Evolutionary conservation across 2,888 invertebrate genomes (phyloP).

Genomic region (Noctua fimbriata): DNA sequence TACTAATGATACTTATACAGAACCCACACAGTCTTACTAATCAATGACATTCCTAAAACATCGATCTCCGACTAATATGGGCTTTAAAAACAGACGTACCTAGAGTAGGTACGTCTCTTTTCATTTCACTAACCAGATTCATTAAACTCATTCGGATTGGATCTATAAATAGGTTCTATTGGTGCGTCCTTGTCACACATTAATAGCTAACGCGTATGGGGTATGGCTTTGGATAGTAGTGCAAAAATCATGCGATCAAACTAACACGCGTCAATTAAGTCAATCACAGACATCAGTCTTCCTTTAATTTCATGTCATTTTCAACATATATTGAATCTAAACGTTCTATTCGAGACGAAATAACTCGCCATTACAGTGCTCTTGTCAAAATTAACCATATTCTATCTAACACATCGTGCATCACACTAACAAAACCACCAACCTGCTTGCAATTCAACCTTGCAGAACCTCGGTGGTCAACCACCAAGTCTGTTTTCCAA

Average conservation of each 20-base stretch:
- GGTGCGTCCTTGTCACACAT: conserved; percentile 32
- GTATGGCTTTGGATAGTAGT: conserved; percentile 4
- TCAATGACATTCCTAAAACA: neutral
- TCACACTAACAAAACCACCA: conserved; percentile 20
- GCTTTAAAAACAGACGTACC: neutral
- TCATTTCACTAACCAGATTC: neutral
- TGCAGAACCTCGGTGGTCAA: neutral
- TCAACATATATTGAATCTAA: neutral
- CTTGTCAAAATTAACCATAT: conserved; percentile 9
- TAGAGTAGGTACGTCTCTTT: neutral
- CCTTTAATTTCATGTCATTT: neutral
- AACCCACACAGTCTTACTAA: neutral
- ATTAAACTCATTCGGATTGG: conserved; percentile 17
- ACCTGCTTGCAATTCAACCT: conserved; percentile 33
- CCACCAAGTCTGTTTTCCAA: conserved; percentile 20
- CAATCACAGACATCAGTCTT: neutral
- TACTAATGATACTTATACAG: neutral
- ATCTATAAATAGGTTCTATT: conserved; percentile 50
- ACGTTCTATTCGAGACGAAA: neutral
- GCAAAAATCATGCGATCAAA: neutral
- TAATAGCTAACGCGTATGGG: conserved; percentile 11
- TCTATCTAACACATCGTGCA: neutral
- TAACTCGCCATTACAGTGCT: conserved; percentile 21
- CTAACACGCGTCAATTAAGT: neutral
- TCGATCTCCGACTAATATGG: neutral